Evolutionary conservation across 1,140 invertebrate genomes (phyloP), one percentile per base, ranked within the genome.

Genomic region (Zaprionus nigranus): DNA sequence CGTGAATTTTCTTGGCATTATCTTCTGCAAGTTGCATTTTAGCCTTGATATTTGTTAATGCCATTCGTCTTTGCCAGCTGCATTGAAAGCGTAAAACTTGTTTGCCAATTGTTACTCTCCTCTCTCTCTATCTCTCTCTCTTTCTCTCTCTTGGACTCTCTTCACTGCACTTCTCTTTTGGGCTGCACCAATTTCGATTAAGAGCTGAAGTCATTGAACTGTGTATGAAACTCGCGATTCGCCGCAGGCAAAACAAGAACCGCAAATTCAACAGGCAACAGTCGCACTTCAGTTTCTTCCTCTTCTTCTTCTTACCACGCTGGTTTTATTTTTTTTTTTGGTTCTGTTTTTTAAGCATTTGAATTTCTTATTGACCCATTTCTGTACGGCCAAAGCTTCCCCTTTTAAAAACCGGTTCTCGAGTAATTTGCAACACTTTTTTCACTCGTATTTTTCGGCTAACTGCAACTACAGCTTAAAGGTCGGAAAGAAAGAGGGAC

Each of bases 301-400:
- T 61, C 51, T 38, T 71, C 38, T 73, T 51, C 24, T 66, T 72
- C 61, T 66, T 56, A 38, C 38, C 15, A n/a, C 38, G 15, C 38
- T 40, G 36, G 51, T 36, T 57, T 64, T 56, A 43, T 63, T 60
- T 24, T 46, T 60, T 24, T 46, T 46, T 65, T 34, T 30, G 24
- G 17, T 51, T 65, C 24, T 66, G 40, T 54, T 59, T 79, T 78
- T 73, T 61, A 12, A 66, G 61, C 80, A 82, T 82, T 82, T 82
- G 79, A 82, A 82, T 78, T 82, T 82, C 79, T 82, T 82, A 82
- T 82, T 82, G 79, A 82, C 79, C 79, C 79, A 82, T 82, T 82
- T 85, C 82, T 82, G 77, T 15, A 49, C 68, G 75, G 51, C 82
- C 66, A 75, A 72, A 53, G 54, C 43, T 36, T 20, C 53, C 53